Evolutionary conservation across 2,797 vertebrate species (phyloP).

Genomic region (Oryzias sinensis): DNA sequence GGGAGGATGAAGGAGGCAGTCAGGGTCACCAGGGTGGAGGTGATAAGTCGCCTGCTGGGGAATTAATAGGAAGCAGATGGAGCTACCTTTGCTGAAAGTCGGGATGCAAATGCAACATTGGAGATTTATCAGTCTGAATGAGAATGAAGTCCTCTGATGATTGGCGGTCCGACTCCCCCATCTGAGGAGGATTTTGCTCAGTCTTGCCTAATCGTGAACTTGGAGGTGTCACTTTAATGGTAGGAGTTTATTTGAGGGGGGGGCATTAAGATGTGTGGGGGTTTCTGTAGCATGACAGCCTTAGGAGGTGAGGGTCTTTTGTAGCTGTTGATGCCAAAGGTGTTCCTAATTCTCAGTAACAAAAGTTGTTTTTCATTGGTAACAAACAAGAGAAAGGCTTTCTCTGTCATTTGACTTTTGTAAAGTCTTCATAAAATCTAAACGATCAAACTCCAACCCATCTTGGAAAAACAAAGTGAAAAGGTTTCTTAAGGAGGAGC

Average conservation of each 20-base stretch:
- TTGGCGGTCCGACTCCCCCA: conserved; percentile 57
- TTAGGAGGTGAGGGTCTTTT: conserved; percentile 30
- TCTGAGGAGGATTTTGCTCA: conserved; percentile 72
- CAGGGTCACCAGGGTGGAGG: conserved; percentile 67
- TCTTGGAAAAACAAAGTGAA: conserved; percentile 6
- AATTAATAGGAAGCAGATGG: conserved; percentile 80
- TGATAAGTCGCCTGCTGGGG: conserved; percentile 78
- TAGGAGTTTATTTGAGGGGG: conserved; percentile 22
- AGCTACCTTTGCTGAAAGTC: conserved; percentile 76
- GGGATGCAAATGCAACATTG: conserved; percentile 61
- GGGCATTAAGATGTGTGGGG: background rate
- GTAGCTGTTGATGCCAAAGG: conserved; percentile 14
- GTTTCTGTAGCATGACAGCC: conserved; percentile 19
- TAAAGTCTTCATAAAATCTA: conserved; percentile 5
- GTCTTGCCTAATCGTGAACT: conserved; percentile 62
- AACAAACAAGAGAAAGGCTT: background rate
- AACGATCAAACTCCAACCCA: conserved; percentile 7
- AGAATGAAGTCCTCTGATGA: conserved; percentile 49
- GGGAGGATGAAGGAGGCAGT: conserved; percentile 66
- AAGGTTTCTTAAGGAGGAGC: background rate
- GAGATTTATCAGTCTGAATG: conserved; percentile 71
- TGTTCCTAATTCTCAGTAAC: background rate
- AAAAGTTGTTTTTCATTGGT: conserved; percentile 11
- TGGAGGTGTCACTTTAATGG: conserved; percentile 52
- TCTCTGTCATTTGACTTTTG: background rate